phyloP scores from a whole-genome alignment of 2,888 invertebrate species.

The Amiota minor region DNA sequence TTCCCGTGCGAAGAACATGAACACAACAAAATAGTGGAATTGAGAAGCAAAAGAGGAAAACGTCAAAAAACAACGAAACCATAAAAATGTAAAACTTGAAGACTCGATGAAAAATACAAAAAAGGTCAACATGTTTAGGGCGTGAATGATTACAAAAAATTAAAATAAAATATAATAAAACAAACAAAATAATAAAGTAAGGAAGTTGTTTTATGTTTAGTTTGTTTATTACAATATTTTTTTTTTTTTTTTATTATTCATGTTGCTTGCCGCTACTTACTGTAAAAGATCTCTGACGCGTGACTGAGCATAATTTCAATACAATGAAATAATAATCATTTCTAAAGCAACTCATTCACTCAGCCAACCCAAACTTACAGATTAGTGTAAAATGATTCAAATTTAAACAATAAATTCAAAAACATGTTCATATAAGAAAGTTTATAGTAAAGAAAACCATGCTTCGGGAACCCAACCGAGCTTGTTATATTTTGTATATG shows the following conservation, averaged over 20 bases:
- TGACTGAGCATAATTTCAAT: slow-evolving; percentile 50
- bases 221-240: not conserved
- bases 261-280: no score
- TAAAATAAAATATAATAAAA: no score
- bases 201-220: not conserved
- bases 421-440: not conserved
- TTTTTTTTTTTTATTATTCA: no score
- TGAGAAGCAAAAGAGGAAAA: not conserved
- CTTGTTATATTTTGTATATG: no score
- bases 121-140: slow-evolving; percentile 25
- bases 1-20: slow-evolving; percentile 20
- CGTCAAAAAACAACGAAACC: not conserved
- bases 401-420: not conserved
- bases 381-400: not conserved
- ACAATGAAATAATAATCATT: not conserved
- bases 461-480: no score
- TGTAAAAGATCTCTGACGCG: slow-evolving; percentile 28
- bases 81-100: no score
- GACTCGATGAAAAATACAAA: not conserved
- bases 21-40: not conserved
- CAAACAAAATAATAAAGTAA: not conserved
- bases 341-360: no score
- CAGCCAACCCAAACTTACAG: no score
- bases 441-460: no score
- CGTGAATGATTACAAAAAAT: slow-evolving; percentile 18